Evolutionary conservation across 2,888 invertebrate species (phyloP).

Genomic region (Odontothrips loti): DNA sequence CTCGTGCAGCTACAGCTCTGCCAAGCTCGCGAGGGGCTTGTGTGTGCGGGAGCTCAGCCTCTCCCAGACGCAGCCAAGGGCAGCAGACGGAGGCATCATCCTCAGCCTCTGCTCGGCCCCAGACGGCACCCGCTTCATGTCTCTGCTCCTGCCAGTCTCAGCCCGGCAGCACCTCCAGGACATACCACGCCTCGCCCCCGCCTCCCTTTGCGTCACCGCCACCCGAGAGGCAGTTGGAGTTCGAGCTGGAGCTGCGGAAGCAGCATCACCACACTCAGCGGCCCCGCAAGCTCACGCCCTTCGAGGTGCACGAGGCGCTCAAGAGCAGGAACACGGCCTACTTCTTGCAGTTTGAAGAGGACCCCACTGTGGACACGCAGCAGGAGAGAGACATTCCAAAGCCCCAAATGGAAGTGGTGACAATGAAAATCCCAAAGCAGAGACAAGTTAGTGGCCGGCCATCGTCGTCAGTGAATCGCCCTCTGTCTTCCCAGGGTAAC

Average conservation of each 20-base stretch:
- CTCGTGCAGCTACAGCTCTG: too few species aligned
- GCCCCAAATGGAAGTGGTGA: conserved; percentile 7
- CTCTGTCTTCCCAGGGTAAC: not conserved
- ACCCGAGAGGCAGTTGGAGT: not conserved
- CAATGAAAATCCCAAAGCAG: not conserved
- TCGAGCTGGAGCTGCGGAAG: not conserved
- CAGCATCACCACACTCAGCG: not conserved
- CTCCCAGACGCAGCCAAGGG: not conserved
- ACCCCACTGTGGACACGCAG: not conserved
- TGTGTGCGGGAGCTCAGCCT: not conserved
- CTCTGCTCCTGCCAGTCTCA: not conserved
- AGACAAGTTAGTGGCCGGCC: not conserved
- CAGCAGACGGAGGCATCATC: not conserved
- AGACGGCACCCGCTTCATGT: not conserved
- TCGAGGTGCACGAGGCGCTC: not conserved
- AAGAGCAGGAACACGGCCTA: conserved; percentile 3
- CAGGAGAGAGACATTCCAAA: not conserved
- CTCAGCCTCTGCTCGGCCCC: not conserved
- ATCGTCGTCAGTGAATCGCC: not conserved
- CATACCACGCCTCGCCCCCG: not conserved
- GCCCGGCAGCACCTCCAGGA: not conserved
- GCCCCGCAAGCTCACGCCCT: not conserved
- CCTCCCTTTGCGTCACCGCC: not conserved
- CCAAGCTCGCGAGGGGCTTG: not conserved
- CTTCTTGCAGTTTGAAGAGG: conserved; percentile 17